Evolutionary conservation across 1,140 invertebrate genomes (phyloP).

Genomic region (Holcopasites calliopsidis): DNA sequence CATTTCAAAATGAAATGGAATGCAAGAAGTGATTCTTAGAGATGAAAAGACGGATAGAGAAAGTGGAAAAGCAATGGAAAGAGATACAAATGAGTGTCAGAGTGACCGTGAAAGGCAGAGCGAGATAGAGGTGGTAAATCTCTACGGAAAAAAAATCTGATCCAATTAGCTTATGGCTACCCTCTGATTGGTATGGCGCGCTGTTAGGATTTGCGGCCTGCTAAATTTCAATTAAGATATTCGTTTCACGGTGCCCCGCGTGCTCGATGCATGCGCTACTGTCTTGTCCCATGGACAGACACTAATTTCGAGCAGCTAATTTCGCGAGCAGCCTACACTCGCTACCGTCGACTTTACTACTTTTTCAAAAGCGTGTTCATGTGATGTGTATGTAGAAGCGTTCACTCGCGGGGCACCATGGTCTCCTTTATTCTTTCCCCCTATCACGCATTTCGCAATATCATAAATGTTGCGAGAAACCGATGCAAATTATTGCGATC

Average conservation of each 20-base stretch:
- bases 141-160: slow-evolving; percentile 67
- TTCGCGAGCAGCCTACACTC: not conserved
- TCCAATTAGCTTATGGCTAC: slow-evolving; percentile 69
- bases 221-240: slow-evolving; percentile 75
- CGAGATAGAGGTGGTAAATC: slow-evolving; percentile 51
- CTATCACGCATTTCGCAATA: not conserved
- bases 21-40: not conserved
- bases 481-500: slow-evolving; percentile 6
- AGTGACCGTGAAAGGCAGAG: slow-evolving; percentile 23
- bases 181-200: slow-evolving; percentile 51
- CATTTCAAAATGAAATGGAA: slow-evolving; percentile 6
- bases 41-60: not conserved
- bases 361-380: slow-evolving; percentile 30
- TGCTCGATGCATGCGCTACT: slow-evolving; percentile 56
- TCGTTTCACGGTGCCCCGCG: slow-evolving; percentile 57
- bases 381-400: slow-evolving; percentile 24
- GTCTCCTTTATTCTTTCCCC: slow-evolving; percentile 29
- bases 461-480: not conserved
- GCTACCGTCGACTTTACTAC: slow-evolving; percentile 16
- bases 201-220: slow-evolving; percentile 56
- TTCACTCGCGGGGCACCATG: slow-evolving; percentile 39
- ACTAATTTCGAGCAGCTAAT: slow-evolving; percentile 48
- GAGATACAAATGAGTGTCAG: slow-evolving; percentile 9
- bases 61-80: slow-evolving; percentile 15
- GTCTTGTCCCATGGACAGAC: slow-evolving; percentile 29